Conservation (phyloP, 2,888 invertebrate genomes). For the Chalcis sispes region DNA sequence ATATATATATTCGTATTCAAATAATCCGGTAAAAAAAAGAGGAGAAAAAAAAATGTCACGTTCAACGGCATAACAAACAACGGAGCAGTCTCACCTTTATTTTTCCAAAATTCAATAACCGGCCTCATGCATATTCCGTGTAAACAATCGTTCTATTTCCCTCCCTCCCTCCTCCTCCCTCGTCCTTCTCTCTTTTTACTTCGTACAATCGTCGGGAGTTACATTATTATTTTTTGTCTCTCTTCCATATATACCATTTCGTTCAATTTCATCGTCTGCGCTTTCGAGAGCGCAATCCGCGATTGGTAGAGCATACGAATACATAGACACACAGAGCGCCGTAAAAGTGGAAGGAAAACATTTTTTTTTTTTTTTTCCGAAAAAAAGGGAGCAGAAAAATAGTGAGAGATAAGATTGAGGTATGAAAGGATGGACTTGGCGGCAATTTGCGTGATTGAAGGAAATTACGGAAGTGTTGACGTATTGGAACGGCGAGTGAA, state of each 20-base stretch:
- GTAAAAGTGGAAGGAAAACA: background rate
- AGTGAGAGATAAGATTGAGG: background rate
- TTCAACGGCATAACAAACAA: no score
- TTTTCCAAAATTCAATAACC: conserved; percentile 15
- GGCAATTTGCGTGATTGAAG: conserved; percentile 43
- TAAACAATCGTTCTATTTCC: conserved; percentile 1
- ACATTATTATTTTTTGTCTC: conserved; percentile 29
- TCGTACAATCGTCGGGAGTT: background rate
- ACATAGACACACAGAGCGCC: no score
- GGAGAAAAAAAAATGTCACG: no score
- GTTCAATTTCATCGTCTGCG: no score
- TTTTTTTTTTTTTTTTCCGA: no score
- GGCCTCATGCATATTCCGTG: conserved; percentile 24
- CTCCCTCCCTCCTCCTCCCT: no score
- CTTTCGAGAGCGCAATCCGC: no score
- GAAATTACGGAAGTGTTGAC: conserved; percentile 49
- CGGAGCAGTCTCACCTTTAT: background rate
- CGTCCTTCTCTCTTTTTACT: no score
- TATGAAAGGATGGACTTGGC: background rate
- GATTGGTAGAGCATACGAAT: no score
- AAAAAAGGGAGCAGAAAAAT: no score
- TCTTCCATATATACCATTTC: no score
- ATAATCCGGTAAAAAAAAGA: no score
- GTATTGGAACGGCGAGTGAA: conserved; percentile 46
- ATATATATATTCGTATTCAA: conserved; percentile 53